A percentile compares a stretch with the other conserved stretches of the same genome.
These are phyloP conservation scores for Calvadosia cruxmelitensis DNA, from an alignment of 30 jellyfish, hydroid and myxozoan genomes.

Conservation along the genomic window DNA sequence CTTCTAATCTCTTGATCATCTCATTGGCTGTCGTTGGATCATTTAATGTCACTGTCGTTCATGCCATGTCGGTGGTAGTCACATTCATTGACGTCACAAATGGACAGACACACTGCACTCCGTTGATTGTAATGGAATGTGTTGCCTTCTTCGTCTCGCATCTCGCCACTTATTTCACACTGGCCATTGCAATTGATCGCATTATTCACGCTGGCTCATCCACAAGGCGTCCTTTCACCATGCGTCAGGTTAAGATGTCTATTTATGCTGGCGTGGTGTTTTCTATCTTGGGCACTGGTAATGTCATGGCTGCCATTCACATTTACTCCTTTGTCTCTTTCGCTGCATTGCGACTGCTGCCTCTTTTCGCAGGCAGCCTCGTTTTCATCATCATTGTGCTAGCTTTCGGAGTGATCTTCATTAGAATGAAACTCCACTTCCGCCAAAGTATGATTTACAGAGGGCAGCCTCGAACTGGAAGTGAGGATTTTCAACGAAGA, in stretches of 20 bases:
- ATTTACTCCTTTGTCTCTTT: background rate
- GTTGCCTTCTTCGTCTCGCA: background rate
- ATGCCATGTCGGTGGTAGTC: background rate
- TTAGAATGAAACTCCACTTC: background rate
- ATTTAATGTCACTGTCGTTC: background rate
- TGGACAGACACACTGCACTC: background rate
- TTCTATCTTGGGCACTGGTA: background rate
- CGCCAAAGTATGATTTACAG: background rate
- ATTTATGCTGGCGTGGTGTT: background rate
- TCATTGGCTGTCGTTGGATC: background rate
- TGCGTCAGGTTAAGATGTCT: background rate
- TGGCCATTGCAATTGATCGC: background rate
- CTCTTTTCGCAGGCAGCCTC: background rate
- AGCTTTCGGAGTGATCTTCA: background rate
- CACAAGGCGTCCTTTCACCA: background rate
- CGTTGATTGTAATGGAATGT: background rate
- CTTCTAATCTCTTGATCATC: background rate
- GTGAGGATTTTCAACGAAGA: background rate
- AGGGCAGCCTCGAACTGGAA: background rate
- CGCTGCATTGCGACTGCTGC: background rate
- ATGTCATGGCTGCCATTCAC: background rate
- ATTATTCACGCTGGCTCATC: background rate
- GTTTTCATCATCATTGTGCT: background rate
- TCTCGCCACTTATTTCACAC: background rate
- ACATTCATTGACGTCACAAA: background rate